These are phyloP conservation scores for Gadopsis bispinosus DNA, from an alignment of 2,797 vertebrate genomes.

Conservation along the genomic window DNA sequence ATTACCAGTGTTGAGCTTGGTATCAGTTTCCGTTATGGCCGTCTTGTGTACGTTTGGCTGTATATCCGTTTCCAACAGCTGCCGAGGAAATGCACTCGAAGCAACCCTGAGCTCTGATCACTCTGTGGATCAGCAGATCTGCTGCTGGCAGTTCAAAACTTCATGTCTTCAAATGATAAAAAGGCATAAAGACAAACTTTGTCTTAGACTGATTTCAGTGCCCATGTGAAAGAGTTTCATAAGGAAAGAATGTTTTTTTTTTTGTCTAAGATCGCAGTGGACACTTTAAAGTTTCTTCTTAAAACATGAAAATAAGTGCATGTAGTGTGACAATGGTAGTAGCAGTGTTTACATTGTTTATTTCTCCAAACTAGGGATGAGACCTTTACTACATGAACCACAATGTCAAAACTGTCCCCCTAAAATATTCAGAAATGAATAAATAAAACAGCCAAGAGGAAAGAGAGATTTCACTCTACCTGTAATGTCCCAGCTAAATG, in stretches of 20 bases:
- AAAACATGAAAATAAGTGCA: neutral
- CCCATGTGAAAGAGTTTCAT: neutral
- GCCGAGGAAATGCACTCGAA: neutral
- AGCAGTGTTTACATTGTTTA: neutral
- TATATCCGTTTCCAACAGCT: slow-evolving; percentile 6
- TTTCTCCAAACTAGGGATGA: neutral
- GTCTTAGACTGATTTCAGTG: neutral
- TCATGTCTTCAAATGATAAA: neutral
- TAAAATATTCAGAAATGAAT: rapidly evolving
- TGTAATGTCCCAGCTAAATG: neutral
- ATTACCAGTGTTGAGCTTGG: neutral
- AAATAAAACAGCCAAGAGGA: neutral
- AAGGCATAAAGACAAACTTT: neutral
- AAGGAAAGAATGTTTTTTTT: neutral
- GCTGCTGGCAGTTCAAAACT: neutral
- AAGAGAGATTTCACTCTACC: neutral
- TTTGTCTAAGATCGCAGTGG: neutral
- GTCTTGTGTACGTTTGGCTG: neutral
- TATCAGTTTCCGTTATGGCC: neutral
- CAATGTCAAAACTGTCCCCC: neutral
- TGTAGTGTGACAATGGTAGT: neutral
- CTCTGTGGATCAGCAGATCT: neutral
- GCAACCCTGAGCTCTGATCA: neutral
- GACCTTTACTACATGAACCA: neutral
- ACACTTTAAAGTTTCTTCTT: neutral